phyloP scores from a whole-genome alignment of 92 coral and sea anemone genomes.

The Porites rus region DNA sequence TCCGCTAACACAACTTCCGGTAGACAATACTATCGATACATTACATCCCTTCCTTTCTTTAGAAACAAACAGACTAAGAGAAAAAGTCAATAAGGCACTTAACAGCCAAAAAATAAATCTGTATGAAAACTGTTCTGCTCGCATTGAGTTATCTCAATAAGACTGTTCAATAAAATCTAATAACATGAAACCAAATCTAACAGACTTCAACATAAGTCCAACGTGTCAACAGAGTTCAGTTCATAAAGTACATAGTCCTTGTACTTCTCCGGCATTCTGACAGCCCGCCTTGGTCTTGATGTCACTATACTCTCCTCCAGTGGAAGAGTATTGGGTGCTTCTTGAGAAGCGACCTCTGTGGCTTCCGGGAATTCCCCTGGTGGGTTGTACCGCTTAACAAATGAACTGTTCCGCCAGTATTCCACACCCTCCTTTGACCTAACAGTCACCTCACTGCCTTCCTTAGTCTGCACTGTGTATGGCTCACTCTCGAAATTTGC shows the following conservation, averaged over 20 bases:
- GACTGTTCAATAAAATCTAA: not conserved
- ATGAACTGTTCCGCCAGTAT: too few relatives aligned
- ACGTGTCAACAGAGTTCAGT: constrained; percentile 41
- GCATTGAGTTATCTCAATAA: not conserved
- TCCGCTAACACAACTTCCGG: not conserved
- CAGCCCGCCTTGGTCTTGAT: too few relatives aligned
- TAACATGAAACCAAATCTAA: constrained; percentile 26
- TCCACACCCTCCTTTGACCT: too few relatives aligned
- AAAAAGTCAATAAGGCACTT: not conserved
- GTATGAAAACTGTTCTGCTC: not conserved
- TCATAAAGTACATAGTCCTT: constrained; percentile 60
- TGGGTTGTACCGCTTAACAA: too few relatives aligned
- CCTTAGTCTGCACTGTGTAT: constrained; percentile 59
- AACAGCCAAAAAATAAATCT: not conserved
- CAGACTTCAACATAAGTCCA: constrained; percentile 31
- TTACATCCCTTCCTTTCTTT: constrained; percentile 36
- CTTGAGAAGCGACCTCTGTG: too few relatives aligned
- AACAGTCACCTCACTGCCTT: not conserved
- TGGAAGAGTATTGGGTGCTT: too few relatives aligned
- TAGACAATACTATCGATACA: constrained; percentile 1
- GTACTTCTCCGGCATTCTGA: constrained; percentile 26
- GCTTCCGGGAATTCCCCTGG: too few relatives aligned
- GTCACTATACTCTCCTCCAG: too few relatives aligned
- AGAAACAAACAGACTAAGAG: not conserved
- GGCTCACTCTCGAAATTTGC: constrained; percentile 50